These are phyloP conservation scores for Esox lucius DNA, from an alignment of 2,797 vertebrate genomes.

Conservation along the genomic window DNA sequence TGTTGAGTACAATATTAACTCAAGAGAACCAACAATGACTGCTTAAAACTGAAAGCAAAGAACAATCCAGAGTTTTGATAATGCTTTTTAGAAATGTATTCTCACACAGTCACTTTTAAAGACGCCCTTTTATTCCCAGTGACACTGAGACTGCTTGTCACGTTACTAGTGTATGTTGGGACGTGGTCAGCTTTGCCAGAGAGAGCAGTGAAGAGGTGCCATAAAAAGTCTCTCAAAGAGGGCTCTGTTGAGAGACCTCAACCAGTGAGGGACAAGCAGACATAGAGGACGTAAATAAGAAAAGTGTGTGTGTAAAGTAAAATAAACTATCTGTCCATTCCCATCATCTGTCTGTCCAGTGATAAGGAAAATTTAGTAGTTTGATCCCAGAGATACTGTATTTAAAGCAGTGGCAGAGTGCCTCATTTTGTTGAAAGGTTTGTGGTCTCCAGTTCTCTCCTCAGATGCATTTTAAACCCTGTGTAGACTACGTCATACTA, in stretches of 20 bases:
- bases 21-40: constrained; percentile 30
- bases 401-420: constrained; percentile 26
- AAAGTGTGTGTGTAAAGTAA: background rate
- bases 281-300: background rate
- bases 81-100: constrained; percentile 11
- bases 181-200: constrained; percentile 28
- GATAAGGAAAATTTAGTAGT: constrained; percentile 49
- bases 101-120: constrained; percentile 63
- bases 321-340: constrained; percentile 18
- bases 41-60: constrained; percentile 54
- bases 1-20: constrained; percentile 30
- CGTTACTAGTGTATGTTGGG: background rate
- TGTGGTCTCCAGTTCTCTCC: constrained; percentile 41
- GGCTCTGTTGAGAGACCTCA: background rate
- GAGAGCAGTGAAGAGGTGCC: constrained; percentile 30
- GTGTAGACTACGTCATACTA: constrained; percentile 55
- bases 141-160: constrained; percentile 13
- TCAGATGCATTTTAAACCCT: constrained; percentile 56
- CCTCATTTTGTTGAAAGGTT: constrained; percentile 32
- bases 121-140: constrained; percentile 9
- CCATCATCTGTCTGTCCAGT: constrained; percentile 40
- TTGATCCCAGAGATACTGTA: constrained; percentile 32
- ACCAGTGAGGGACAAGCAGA: background rate
- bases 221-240: constrained; percentile 14
- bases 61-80: constrained; percentile 64